Evolutionary conservation across 2,888 invertebrate genomes (phyloP).

Genomic region (Nemurella pictetii): DNA sequence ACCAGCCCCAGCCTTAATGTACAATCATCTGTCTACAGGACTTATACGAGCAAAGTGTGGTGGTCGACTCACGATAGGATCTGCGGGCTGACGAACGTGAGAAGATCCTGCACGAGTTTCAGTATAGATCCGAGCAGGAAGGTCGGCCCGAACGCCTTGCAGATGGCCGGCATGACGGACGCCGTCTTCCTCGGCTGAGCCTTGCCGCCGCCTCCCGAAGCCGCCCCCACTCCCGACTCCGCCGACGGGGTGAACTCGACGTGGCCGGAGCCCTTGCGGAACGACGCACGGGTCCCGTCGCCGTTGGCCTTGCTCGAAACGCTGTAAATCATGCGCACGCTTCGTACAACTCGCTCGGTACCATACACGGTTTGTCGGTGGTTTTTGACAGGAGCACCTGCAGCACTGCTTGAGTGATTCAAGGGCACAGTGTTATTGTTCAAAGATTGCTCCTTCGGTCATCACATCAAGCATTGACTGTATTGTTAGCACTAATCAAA

Average conservation of each 20-base stretch:
- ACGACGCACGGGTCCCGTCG: conserved; percentile 61
- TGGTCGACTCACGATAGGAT: conserved; percentile 70
- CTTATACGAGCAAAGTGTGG: too few species aligned
- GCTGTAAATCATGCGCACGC: too few species aligned
- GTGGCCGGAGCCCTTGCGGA: conserved; percentile 68
- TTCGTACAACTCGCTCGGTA: too few species aligned
- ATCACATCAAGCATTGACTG: too few species aligned
- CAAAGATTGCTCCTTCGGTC: too few species aligned
- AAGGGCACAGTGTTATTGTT: too few species aligned
- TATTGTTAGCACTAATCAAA: too few species aligned
- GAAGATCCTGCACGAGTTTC: conserved; percentile 79
- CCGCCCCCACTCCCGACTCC: neutral
- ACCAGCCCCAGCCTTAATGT: too few species aligned
- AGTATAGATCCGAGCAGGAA: conserved; percentile 83
- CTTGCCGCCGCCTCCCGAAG: neutral
- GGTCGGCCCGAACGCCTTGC: conserved; percentile 84
- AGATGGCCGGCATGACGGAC: conserved; percentile 81
- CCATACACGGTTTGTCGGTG: too few species aligned
- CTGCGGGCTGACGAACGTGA: conserved; percentile 90
- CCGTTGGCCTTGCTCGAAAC: neutral
- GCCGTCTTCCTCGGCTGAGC: conserved; percentile 59
- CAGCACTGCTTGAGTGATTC: too few species aligned
- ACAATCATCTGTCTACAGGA: too few species aligned
- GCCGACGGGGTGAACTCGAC: conserved; percentile 62
- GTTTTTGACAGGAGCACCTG: too few species aligned